Base-by-base conservation (phyloP, 2,888 invertebrate species). In the Aphodius sticticus region DNA sequence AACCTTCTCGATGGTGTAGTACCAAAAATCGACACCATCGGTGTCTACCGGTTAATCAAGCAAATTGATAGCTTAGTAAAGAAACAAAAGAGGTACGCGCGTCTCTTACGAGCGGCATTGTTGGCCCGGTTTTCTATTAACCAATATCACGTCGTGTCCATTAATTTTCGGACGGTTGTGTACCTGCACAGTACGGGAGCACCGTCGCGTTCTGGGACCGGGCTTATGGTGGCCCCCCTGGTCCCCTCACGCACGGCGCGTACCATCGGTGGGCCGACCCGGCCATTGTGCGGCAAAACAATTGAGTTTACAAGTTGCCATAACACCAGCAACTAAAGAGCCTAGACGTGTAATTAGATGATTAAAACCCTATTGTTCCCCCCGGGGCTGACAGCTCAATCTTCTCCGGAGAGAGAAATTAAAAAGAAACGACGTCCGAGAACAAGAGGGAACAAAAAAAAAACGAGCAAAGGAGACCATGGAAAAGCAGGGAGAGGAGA, bases 301-400 rank as follows among this genome's bases (percentile, higher is more conserved):
- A 86, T 85, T 85, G 86, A 85, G 85, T 82, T 79, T 83, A 83
- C 82, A 82, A 82, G 82, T 86, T 85, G 85, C 86, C 86, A 86
- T 85, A 86, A 87, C 85, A 87, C 85, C 85, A 86, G 85, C 84
- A 86, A 86, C 87, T 86, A 87, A 86, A 86, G 86, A 85, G 85
- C 85, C 85, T 86, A 88, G 88, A 88, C 87, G 85, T 88, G 87
- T 88, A 88, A 88, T 88, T 88, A 88, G 88, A 87, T 88, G 88
- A 88, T 88, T 88, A 88, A 88, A 87, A 86, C 86, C 86, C 87
- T 86, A 87, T 88, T 88, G 88, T 87, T 88, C 87, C 86, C 87
- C 86, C 85, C 83, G 82, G 88, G 74, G 88, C 88, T 88, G 88
- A 88, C 88, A 88, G 88, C 88, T 88, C 88, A 88, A 88, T 88